Conservation (phyloP, 2,888 invertebrate genomes). For the Diachrysia chrysitis region DNA sequence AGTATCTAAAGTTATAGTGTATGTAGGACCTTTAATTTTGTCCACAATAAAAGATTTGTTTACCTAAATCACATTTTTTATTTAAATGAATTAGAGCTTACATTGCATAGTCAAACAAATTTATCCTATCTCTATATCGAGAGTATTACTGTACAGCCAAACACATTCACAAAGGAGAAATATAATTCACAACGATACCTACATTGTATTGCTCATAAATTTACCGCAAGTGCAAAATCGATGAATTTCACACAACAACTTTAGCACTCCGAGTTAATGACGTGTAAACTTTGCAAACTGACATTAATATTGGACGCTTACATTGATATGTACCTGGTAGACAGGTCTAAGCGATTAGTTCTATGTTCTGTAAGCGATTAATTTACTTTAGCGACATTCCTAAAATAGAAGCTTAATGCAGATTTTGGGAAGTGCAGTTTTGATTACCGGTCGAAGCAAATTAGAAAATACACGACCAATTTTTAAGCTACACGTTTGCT, state of each 20-base stretch:
- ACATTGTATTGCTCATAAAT: slow-evolving; percentile 60
- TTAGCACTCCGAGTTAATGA: slow-evolving; percentile 67
- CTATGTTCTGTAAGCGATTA: slow-evolving; percentile 13
- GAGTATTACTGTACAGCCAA: slow-evolving; percentile 19
- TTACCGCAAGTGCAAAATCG: slow-evolving; percentile 54
- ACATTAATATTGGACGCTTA: slow-evolving; percentile 64
- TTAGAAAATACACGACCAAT: background rate
- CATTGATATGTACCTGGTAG: slow-evolving; percentile 18
- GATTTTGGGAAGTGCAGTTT: background rate
- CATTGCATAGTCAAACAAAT: slow-evolving; percentile 41
- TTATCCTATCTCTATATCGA: slow-evolving; percentile 21
- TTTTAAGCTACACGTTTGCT: background rate
- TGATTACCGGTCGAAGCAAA: background rate
- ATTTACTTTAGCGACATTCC: background rate
- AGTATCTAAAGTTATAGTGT: too few relatives aligned
- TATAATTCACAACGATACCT: slow-evolving; percentile 47
- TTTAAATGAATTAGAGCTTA: slow-evolving; percentile 22
- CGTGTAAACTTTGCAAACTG: slow-evolving; percentile 71
- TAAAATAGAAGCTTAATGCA: background rate
- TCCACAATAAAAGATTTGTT: background rate
- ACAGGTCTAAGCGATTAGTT: slow-evolving; percentile 22
- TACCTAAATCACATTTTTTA: slow-evolving; percentile 12
- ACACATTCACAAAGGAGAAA: slow-evolving; percentile 52
- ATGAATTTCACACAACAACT: slow-evolving; percentile 60
- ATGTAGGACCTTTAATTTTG: too few relatives aligned